Conservation (phyloP, 2,113 vertebrate genomes). For the Phrynocephalus versicolor region DNA sequence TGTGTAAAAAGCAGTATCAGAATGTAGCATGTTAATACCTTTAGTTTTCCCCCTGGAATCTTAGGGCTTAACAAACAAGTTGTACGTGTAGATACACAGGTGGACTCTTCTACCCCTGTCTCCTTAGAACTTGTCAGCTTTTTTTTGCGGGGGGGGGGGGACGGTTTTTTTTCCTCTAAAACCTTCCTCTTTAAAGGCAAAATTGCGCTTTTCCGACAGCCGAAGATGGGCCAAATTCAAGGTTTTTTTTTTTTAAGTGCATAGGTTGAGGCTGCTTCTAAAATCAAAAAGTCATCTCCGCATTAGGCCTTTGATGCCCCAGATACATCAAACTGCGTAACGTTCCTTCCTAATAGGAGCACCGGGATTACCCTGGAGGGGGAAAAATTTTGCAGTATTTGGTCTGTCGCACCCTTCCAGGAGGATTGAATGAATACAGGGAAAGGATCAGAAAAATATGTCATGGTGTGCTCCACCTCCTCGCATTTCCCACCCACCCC, state of each 20-base stretch:
- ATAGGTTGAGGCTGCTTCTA: no score
- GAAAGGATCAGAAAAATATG: constrained; percentile 18
- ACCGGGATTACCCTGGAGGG: constrained; percentile 31
- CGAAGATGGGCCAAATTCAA: no score
- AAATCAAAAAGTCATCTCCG: constrained; percentile 13
- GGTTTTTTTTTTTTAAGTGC: no score
- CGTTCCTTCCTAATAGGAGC: constrained; percentile 36
- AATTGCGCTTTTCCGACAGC: not conserved
- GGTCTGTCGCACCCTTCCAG: constrained; percentile 15
- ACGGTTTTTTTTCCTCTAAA: fast-evolving
- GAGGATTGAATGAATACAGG: constrained; percentile 10
- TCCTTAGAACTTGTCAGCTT: not conserved
- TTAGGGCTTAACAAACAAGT: no score
- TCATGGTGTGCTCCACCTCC: not conserved
- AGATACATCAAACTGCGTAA: constrained; percentile 56
- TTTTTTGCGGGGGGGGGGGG: no score
- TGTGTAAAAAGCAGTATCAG: not conserved
- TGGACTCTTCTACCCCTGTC: not conserved
- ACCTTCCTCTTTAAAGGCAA: not conserved
- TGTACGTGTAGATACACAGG: no score
- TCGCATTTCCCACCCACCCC: no score
- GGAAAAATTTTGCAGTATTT: not conserved
- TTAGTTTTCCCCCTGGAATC: no score
- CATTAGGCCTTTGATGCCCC: constrained; percentile 46
- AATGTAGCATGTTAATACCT: no score